phyloP scores from a whole-genome alignment of 2,888 invertebrate genomes.

The Toxonevra muliebris region DNA sequence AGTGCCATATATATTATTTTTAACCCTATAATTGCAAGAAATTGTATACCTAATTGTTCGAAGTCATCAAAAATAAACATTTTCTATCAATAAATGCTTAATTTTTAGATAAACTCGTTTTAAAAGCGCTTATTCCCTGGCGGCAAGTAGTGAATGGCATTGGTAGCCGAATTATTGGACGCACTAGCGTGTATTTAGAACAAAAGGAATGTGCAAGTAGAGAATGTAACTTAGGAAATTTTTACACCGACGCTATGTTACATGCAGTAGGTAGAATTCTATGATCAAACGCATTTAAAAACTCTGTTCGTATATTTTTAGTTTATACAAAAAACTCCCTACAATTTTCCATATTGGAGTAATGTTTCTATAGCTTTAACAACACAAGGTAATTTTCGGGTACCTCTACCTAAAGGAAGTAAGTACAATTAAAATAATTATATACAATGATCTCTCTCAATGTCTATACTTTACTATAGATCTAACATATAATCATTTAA shows the following conservation, averaged over 20 bases:
- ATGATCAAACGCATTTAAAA: no score
- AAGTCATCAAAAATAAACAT: not conserved
- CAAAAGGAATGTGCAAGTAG: constrained; percentile 67
- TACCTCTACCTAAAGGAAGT: constrained; percentile 73
- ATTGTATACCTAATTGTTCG: not conserved
- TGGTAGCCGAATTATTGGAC: constrained; percentile 69
- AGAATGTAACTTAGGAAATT: constrained; percentile 80
- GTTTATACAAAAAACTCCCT: constrained; percentile 47
- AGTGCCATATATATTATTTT: no score
- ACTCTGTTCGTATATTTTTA: constrained; percentile 19
- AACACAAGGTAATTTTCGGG: constrained; percentile 76
- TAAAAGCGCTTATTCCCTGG: constrained; percentile 70
- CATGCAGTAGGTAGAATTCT: constrained; percentile 67
- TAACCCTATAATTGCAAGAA: not conserved
- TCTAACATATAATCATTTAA: constrained; percentile 74
- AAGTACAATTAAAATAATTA: constrained; percentile 44
- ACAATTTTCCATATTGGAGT: constrained; percentile 69
- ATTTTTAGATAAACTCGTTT: constrained; percentile 55
- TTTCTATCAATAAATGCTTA: not conserved
- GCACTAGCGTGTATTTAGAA: constrained; percentile 69
- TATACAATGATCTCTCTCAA: no score
- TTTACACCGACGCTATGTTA: constrained; percentile 77
- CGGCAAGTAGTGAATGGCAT: constrained; percentile 67
- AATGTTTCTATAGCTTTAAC: constrained; percentile 73
- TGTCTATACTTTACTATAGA: constrained; percentile 63